These are phyloP conservation scores for Deroptyus accipitrinus DNA, from an alignment of 2,113 vertebrate genomes.

Conservation along the genomic window DNA sequence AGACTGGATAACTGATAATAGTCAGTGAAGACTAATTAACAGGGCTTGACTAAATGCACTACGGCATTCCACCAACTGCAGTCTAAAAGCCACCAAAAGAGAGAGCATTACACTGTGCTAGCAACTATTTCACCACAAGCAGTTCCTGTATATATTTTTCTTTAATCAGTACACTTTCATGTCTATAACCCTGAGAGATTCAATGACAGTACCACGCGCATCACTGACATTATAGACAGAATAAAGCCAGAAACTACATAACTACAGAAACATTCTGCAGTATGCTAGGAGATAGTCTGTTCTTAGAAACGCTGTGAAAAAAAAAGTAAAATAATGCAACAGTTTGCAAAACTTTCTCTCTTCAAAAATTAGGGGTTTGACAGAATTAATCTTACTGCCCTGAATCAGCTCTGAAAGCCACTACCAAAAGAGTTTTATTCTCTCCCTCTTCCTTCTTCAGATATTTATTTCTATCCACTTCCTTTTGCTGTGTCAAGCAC, in stretches of 20 bases:
- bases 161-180: not conserved
- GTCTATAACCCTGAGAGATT: not conserved
- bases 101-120: not conserved
- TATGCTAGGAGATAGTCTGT: fast-evolving
- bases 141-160: not conserved
- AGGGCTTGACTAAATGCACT: not conserved
- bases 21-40: not conserved
- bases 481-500: not conserved
- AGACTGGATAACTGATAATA: not conserved
- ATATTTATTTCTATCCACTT: not conserved
- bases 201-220: not conserved
- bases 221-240: not conserved
- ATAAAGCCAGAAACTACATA: not conserved
- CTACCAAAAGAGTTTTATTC: not conserved
- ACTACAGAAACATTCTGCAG: not conserved
- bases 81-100: not conserved
- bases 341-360: not conserved
- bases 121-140: not conserved
- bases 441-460: not conserved
- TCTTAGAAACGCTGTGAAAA: not conserved
- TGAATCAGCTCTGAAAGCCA: not conserved
- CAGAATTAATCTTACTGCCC: not conserved
- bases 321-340: not conserved
- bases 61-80: not conserved
- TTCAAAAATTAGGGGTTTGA: not conserved